Percentiles rank a stretch among this genome's conserved stretches.
phyloP scores from a whole-genome alignment of 2,797 vertebrate genomes.

The Chelonia mydas region DNA sequence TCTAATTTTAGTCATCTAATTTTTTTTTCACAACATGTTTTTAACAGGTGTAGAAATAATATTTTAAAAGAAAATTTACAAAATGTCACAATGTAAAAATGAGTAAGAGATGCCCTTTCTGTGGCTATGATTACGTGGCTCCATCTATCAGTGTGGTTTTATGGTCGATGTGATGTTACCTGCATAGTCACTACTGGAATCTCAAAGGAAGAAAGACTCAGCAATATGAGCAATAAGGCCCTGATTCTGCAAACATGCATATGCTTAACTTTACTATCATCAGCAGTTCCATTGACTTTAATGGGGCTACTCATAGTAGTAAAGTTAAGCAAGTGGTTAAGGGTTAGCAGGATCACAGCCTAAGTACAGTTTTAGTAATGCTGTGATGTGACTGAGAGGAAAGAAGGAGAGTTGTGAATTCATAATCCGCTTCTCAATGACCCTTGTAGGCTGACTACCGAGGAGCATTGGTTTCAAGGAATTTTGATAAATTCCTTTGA shows the following conservation, averaged over 20 bases:
- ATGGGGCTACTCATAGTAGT: neutral
- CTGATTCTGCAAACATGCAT: rapidly evolving
- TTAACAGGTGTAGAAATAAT: rapidly evolving
- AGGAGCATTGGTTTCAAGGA: neutral
- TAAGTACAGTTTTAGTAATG: neutral
- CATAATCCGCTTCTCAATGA: neutral
- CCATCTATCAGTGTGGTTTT: neutral
- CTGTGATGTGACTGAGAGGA: neutral
- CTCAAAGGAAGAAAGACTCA: neutral
- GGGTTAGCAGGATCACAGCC: neutral
- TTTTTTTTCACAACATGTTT: neutral
- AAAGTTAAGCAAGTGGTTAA: neutral
- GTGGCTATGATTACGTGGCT: neutral
- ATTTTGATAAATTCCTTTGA: rapidly evolving
- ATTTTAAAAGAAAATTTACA: neutral
- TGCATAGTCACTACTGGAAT: neutral
- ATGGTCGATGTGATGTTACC: neutral
- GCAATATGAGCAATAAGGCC: neutral
- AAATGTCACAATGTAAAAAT: neutral
- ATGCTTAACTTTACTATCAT: rapidly evolving
- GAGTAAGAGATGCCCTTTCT: neutral
- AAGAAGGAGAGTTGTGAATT: neutral
- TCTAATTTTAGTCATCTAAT: neutral
- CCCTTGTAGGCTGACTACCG: rapidly evolving
- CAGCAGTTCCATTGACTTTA: rapidly evolving